Conservation (phyloP, 2,797 vertebrate species). For the Micrastur ruficollis region DNA sequence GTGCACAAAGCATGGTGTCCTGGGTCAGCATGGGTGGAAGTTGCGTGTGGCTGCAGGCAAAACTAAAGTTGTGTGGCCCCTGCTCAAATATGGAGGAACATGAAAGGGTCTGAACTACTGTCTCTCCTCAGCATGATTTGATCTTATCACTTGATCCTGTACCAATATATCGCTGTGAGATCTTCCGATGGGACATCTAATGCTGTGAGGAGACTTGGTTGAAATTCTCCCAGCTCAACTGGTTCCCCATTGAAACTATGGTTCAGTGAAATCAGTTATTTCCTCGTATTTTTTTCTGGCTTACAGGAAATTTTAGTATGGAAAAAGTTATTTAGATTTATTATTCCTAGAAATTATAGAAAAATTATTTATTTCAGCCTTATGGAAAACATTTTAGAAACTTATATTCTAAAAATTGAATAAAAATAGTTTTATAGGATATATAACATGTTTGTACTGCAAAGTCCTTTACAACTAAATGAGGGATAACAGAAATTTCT, state of each 20-base stretch:
- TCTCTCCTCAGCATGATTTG: not conserved
- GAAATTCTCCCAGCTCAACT: not conserved
- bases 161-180: fast-evolving
- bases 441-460: not conserved
- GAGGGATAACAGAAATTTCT: not conserved
- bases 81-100: not conserved
- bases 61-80: not conserved
- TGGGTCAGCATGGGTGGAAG: not conserved
- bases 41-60: not conserved
- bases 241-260: not conserved
- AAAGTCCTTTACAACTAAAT: not conserved
- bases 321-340: not conserved
- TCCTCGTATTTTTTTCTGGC: not conserved
- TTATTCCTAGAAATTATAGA: not conserved
- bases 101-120: not conserved
- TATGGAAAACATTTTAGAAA: not conserved
- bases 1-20: not conserved
- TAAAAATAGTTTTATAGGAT: not conserved
- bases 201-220: not conserved
- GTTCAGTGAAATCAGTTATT: not conserved
- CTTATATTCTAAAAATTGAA: not conserved
- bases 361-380: not conserved
- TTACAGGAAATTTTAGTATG: not conserved
- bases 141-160: not conserved
- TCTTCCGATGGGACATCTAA: not conserved